Conservation (phyloP, 2,888 invertebrate species). For the Caenorhabditis parvicauda region DNA sequence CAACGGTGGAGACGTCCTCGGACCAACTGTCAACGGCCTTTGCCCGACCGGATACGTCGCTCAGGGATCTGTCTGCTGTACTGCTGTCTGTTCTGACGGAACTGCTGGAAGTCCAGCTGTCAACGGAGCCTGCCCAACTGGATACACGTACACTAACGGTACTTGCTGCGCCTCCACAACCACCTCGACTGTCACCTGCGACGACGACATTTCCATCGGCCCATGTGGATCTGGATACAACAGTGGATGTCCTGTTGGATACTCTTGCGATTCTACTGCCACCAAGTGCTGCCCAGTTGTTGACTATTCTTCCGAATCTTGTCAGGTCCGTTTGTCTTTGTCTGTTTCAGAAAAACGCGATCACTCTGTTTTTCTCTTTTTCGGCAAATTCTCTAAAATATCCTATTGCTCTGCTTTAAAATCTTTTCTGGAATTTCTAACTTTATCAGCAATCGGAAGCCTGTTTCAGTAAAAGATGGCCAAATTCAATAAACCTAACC, state of each 20-base stretch:
- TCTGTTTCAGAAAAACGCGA: no score
- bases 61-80: slow-evolving; percentile 51
- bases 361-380: no score
- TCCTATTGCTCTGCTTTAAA: no score
- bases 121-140: slow-evolving; percentile 48
- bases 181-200: slow-evolving; percentile 20
- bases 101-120: slow-evolving; percentile 25
- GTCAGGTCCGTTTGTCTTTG: no score
- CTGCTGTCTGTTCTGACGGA: slow-evolving; percentile 35
- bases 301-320: slow-evolving; percentile 14
- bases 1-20: slow-evolving; percentile 51
- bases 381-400: no score
- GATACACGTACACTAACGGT: slow-evolving; percentile 51
- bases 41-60: slow-evolving; percentile 56
- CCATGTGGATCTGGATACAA: slow-evolving; percentile 31
- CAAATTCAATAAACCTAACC: not conserved
- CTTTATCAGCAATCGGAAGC: no score
- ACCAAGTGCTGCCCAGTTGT: slow-evolving; percentile 47
- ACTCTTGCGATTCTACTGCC: slow-evolving; percentile 40
- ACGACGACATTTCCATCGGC: slow-evolving; percentile 26
- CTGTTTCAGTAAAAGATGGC: no score
- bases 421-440: no score
- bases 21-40: slow-evolving; percentile 59
- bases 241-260: slow-evolving; percentile 38
- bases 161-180: slow-evolving; percentile 52